Conservation (phyloP, 2,113 vertebrate genomes). For the Ibidorhyncha struthersii region DNA sequence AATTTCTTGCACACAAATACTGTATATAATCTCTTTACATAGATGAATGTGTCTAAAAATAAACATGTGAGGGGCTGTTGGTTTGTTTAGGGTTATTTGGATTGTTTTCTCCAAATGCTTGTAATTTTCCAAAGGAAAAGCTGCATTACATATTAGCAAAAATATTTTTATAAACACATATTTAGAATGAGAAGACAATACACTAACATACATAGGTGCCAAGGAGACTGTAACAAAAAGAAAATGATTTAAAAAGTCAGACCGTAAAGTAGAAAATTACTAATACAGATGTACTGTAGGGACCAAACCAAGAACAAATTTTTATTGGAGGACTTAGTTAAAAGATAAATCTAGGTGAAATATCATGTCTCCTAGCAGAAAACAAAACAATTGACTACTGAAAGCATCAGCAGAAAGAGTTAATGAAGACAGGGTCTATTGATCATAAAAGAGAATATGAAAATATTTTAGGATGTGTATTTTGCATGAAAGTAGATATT, state of each 20-base stretch:
- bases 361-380: background rate
- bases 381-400: background rate
- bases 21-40: background rate
- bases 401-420: background rate
- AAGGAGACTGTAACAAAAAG: background rate
- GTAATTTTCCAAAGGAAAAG: background rate
- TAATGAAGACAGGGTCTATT: background rate
- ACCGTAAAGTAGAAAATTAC: background rate
- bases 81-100: no score
- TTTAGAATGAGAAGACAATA: background rate
- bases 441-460: background rate
- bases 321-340: background rate
- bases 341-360: background rate
- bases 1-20: background rate
- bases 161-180: background rate
- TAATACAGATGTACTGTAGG: background rate
- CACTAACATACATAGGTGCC: background rate
- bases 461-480: background rate
- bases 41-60: background rate
- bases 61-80: background rate
- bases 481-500: background rate
- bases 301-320: background rate
- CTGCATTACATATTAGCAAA: background rate
- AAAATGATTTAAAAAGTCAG: background rate
- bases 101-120: no score